Evolutionary conservation across 2,888 invertebrate species (phyloP).

Genomic region (Lasius platythorax): DNA sequence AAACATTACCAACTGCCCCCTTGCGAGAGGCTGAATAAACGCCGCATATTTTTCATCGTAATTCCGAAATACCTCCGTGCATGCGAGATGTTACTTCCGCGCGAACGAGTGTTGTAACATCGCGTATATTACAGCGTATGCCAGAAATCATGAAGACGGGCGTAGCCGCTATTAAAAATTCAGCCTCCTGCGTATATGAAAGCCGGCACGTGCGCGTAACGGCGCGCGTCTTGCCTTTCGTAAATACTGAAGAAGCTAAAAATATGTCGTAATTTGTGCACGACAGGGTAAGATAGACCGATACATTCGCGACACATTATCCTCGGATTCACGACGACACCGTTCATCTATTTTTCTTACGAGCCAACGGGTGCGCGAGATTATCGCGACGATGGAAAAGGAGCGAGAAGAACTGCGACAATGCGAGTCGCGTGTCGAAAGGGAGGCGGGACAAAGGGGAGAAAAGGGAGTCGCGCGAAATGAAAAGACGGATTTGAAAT

Average conservation of each 20-base stretch:
- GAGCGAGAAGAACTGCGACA: slow-evolving; percentile 23
- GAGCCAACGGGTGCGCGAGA: slow-evolving; percentile 14
- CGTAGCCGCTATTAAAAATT: slow-evolving; percentile 43
- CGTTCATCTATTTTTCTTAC: slow-evolving; percentile 60
- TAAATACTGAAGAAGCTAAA: slow-evolving; percentile 44
- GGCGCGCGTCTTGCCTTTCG: not conserved
- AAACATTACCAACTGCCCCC: not conserved
- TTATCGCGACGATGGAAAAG: slow-evolving; percentile 7
- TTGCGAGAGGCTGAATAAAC: slow-evolving; percentile 33
- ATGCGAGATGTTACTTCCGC: slow-evolving; percentile 38
- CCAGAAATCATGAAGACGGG: slow-evolving; percentile 39
- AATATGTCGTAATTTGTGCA: slow-evolving; percentile 29
- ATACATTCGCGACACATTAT: not conserved
- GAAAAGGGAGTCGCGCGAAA: slow-evolving; percentile 24
- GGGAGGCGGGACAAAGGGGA: slow-evolving; percentile 15
- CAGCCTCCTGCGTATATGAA: slow-evolving; percentile 17
- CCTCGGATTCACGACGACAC: slow-evolving; percentile 38
- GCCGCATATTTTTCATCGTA: slow-evolving; percentile 37
- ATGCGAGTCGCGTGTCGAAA: not conserved
- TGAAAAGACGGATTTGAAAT: slow-evolving; percentile 43
- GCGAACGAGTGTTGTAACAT: slow-evolving; percentile 32
- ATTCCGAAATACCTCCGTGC: slow-evolving; percentile 36
- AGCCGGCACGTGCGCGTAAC: slow-evolving; percentile 11
- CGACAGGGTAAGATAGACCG: slow-evolving; percentile 18
- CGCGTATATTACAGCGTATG: not conserved